Evolutionary conservation across 2,797 vertebrate species (phyloP), one percentile per base, ranked within the genome.

Genomic region (Microctenopoma lineatum): DNA sequence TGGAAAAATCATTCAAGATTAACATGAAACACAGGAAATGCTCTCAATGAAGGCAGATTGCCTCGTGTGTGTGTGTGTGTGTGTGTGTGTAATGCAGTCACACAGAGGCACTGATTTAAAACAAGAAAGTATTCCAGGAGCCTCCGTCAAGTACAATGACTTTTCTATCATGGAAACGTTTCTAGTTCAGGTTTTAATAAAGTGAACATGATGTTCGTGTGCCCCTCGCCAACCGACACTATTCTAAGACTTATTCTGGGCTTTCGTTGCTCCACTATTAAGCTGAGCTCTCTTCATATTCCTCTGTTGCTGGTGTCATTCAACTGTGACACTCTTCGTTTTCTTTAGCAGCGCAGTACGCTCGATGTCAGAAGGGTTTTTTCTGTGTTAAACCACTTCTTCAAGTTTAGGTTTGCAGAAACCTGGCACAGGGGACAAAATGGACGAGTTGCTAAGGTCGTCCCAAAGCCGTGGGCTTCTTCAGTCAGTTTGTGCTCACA

Each of bases 1-100:
- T 97, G 96, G 95, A 96, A 96, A 96, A 94, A 95, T 95, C 90
- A 91, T 92, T 92, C 82, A 82, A 83, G 89, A 92, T 94, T 93
- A 92, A 93, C 94, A 94, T 87, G 91, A 94, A 95, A 93, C 93
- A 94, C 95, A 96, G 96, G 96, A 97, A 98, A 95, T 96, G 94
- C 93, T 95, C 92, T 94, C 87, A 94, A 89, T 94, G 85, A 78
- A 77, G 90, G 80, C 90, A 96, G 93, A 95, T 95, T 96, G 92
- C 92, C 66, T 76, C 75, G 69, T 65, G 44, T 59, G 58, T 69
- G 65, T 61, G 56, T 68, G 59, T 67, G 59, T 57, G 60, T 70
- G 53, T 36, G 54, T 15, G 46, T 50, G 60, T 26, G n/a, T n/a
- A n/a, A n/a, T n/a, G n/a, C n/a, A n/a, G n/a, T n/a, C n/a, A n/a